Evolutionary conservation across 2,888 invertebrate species (phyloP), one percentile per base, ranked within the genome.

Genomic region (Chrysolina haemoptera): DNA sequence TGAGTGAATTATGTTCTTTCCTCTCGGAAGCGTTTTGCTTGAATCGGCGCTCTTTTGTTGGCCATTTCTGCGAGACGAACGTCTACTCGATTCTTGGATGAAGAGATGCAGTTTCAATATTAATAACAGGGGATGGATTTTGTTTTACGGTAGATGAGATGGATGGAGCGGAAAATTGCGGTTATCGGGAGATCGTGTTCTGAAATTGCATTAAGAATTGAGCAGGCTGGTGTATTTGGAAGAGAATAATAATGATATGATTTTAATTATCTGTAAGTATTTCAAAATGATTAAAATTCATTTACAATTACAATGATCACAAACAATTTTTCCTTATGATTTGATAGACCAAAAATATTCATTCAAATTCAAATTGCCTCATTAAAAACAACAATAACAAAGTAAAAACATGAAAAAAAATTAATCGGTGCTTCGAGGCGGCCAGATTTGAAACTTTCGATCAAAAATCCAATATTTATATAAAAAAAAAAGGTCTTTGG

Each of bases 1-100:
- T 70, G 63, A 70, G 70, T 70, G 70, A 70, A 70, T 70, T 70
- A 70, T 70, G 55, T 70, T 67, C 53, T 62, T 64, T 50, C 70
- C 53, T n/a, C 48, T 53, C 53, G 41, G 35, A 64, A 64, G 64
- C 62, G 46, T 69, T 69, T 62, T 62, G 41, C 35, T 35, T 20
- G 43, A 59, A 64, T 70, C 53, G n/a, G n/a, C n/a, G 70, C 50
- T 70, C 70, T 48, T 70, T 64, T 55, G 53, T 67, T 67, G 48
- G 53, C 46, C 66, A 48, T 35, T 22, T 53, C 40, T 27, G 35
- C 35, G 20, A 27, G 65, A 48, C 48, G 65, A 12, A 27, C 65
- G 22, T 27, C 59, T 59, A 27, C 14, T 27, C 59, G 59, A 59
- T 27, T 59, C 59, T 9, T 27, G n/a, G 59, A 27, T 59, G 22